phyloP scores from a whole-genome alignment of 2,888 invertebrate species.

The Aproaerema taeniolella region DNA sequence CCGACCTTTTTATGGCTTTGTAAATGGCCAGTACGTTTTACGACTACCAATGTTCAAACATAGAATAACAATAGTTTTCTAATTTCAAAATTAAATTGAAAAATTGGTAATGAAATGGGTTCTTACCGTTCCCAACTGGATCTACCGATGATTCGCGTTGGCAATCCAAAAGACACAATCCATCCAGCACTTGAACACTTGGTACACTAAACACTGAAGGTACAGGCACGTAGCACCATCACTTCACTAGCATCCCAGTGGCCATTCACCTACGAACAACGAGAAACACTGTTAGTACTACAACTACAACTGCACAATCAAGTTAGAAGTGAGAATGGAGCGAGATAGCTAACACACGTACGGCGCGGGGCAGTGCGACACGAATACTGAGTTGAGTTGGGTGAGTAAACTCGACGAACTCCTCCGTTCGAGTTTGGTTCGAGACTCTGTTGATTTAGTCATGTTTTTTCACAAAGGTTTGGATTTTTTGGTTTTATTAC shows the following conservation, averaged over 20 bases:
- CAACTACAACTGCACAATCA: no score
- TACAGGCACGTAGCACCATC: constrained; percentile 67
- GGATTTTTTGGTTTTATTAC: no score
- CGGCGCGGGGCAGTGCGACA: constrained; percentile 42
- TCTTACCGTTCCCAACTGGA: constrained; percentile 70
- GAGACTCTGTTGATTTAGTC: no score
- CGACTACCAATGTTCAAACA: no score
- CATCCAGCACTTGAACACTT: constrained; percentile 70
- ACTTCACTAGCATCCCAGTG: constrained; percentile 65
- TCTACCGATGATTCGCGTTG: constrained; percentile 67
- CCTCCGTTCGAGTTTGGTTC: no score
- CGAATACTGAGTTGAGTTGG: constrained; percentile 60
- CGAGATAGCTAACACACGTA: constrained; percentile 43
- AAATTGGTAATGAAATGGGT: no score
- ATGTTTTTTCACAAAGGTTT: no score
- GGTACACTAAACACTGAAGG: constrained; percentile 65
- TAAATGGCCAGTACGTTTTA: no score
- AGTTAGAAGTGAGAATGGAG: no score
- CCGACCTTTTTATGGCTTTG: no score
- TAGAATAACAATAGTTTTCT: no score
- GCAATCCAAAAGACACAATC: constrained; percentile 73
- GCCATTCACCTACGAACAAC: constrained; percentile 63
- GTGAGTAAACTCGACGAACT: constrained; percentile 12
- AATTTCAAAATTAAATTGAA: no score
- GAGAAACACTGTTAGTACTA: constrained; percentile 34